These are phyloP conservation scores for Poeciliopsis retropinna DNA, from an alignment of 2,113 vertebrate genomes.

Conservation along the genomic window DNA sequence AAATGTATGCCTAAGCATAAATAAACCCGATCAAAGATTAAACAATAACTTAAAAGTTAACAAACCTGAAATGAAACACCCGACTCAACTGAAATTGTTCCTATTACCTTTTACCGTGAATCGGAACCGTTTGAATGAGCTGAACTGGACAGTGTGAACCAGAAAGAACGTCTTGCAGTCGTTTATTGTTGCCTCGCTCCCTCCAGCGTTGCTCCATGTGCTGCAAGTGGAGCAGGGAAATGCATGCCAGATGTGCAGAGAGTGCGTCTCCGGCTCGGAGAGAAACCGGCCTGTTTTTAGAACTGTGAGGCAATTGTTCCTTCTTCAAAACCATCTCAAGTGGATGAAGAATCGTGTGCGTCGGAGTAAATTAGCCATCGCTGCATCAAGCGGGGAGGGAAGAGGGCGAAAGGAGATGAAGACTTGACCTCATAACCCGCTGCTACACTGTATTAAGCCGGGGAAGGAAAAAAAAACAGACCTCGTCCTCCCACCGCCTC, in stretches of 20 bases:
- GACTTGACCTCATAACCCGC: conserved; percentile 48
- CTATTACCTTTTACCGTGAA: background rate
- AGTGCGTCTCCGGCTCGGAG: conserved; percentile 37
- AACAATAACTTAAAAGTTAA: too few relatives aligned
- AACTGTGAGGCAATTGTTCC: background rate
- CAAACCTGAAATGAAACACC: too few relatives aligned
- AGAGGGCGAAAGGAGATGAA: background rate
- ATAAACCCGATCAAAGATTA: too few relatives aligned
- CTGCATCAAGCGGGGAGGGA: conserved; percentile 15
- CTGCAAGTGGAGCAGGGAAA: conserved; percentile 12
- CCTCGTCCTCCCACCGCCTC: conserved; percentile 25
- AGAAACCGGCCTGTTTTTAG: conserved; percentile 1
- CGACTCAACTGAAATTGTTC: too few relatives aligned
- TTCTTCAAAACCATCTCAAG: background rate
- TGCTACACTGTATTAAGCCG: conserved; percentile 21
- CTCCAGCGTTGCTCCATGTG: background rate
- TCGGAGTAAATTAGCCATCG: conserved; percentile 31
- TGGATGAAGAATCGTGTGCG: background rate
- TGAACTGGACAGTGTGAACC: background rate
- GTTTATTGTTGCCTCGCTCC: conserved; percentile 8
- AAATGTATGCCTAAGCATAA: too few relatives aligned
- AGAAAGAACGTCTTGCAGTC: background rate
- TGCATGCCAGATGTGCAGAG: conserved; percentile 32
- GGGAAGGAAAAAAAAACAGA: background rate
- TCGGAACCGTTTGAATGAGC: background rate